Percentiles rank a stretch among this genome's conserved stretches.
Evolutionary conservation across 2,888 invertebrate genomes (phyloP).

Genomic region (Scaeva pyrastri): DNA sequence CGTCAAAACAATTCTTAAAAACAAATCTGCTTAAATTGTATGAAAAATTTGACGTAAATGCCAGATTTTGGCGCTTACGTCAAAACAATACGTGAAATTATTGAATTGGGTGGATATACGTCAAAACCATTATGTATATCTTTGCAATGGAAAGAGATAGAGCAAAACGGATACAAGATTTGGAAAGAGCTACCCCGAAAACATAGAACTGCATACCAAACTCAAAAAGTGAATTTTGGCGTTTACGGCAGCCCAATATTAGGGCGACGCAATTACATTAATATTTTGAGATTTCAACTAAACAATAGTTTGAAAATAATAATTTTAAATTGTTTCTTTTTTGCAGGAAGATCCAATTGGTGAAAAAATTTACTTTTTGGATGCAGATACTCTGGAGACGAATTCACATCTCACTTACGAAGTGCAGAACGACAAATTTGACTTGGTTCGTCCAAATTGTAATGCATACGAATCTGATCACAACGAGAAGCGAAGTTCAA

Average conservation of each 20-base stretch:
- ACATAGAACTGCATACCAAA: too few species aligned
- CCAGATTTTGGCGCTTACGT: too few species aligned
- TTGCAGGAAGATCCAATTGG: constrained; percentile 81
- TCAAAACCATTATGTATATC: too few species aligned
- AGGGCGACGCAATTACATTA: too few species aligned
- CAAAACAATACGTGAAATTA: too few species aligned
- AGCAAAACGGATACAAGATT: too few species aligned
- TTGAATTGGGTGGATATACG: too few species aligned
- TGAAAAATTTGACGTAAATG: background rate
- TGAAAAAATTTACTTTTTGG: constrained; percentile 81
- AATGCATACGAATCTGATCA: constrained; percentile 83
- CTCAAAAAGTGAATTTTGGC: too few species aligned
- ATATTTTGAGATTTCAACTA: too few species aligned
- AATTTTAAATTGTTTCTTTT: background rate
- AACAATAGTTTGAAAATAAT: background rate
- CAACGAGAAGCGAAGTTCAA: constrained; percentile 81
- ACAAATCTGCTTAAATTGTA: background rate
- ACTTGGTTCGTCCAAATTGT: constrained; percentile 80
- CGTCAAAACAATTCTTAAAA: background rate
- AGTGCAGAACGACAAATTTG: constrained; percentile 80
- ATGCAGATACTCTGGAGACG: constrained; percentile 81
- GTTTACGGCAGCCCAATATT: too few species aligned
- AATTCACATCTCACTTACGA: constrained; percentile 81
- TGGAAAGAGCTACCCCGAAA: too few species aligned
- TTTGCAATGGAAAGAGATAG: too few species aligned